A percentile compares a stretch with the other conserved stretches of the same genome.
These are phyloP conservation scores for Drosophila kanapiae DNA, from an alignment of 1,140 invertebrate species.

Conservation along the genomic window DNA sequence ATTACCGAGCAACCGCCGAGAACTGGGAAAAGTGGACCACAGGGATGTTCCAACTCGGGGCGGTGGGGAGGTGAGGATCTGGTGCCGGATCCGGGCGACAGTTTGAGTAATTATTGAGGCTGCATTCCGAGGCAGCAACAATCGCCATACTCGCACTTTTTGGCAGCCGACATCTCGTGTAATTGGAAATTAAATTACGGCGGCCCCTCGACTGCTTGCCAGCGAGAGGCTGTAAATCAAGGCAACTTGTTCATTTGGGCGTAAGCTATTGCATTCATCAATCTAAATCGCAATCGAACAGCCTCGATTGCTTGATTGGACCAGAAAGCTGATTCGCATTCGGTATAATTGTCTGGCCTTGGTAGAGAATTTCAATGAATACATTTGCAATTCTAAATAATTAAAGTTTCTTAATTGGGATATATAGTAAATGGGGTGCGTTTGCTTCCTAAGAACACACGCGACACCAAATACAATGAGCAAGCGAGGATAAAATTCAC, in stretches of 20 bases:
- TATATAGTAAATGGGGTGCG: neutral
- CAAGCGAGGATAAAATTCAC: too few species aligned
- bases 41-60: slow-evolving; percentile 36
- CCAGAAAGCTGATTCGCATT: slow-evolving; percentile 2
- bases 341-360: slow-evolving; percentile 14
- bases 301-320: slow-evolving; percentile 33
- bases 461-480: too few species aligned
- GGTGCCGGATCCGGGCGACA: slow-evolving; percentile 70
- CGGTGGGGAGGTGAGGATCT: neutral
- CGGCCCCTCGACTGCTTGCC: neutral
- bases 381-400: slow-evolving; percentile 5
- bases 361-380: slow-evolving; percentile 5
- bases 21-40: slow-evolving; percentile 31
- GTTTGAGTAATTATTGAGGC: slow-evolving; percentile 81
- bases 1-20: slow-evolving; percentile 61
- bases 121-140: slow-evolving; percentile 62
- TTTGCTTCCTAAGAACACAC: neutral
- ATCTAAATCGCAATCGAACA: slow-evolving; percentile 30
- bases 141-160: slow-evolving; percentile 55
- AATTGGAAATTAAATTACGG: slow-evolving; percentile 81
- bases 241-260: slow-evolving; percentile 50
- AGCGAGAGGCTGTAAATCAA: slow-evolving; percentile 32
- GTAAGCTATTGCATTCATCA: slow-evolving; percentile 72
- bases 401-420: neutral
- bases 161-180: slow-evolving; percentile 69